Conservation (phyloP, 2,797 vertebrate species). For the Falco rusticolus region DNA sequence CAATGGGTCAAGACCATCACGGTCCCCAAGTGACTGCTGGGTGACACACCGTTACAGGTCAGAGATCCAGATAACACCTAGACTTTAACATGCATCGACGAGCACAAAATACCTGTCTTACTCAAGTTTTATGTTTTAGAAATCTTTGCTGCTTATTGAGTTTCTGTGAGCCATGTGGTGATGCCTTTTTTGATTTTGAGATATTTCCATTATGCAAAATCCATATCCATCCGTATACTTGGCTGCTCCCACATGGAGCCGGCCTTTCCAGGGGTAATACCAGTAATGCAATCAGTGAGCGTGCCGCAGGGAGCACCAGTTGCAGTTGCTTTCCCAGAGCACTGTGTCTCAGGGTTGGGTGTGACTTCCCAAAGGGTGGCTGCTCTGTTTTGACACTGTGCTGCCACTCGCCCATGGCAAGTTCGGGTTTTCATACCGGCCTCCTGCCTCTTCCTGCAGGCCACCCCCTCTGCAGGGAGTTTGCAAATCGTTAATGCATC, state of each 20-base stretch:
- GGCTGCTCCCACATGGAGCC: accelerated
- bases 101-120: neutral
- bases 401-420: neutral
- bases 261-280: neutral
- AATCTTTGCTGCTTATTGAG: neutral
- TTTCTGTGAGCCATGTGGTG: accelerated
- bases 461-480: neutral
- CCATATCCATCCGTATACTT: neutral
- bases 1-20: accelerated
- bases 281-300: neutral
- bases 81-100: accelerated
- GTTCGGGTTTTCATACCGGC: neutral
- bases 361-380: neutral
- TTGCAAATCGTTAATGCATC: neutral
- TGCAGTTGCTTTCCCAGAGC: accelerated
- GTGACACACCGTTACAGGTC: accelerated
- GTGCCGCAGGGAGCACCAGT: accelerated
- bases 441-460: neutral
- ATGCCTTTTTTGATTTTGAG: neutral
- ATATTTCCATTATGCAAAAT: neutral
- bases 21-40: neutral
- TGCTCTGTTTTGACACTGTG: neutral
- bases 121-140: neutral
- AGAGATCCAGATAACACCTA: neutral
- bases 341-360: neutral